phyloP scores from a whole-genome alignment of 1,140 invertebrate species.

The Papilio helenus region DNA sequence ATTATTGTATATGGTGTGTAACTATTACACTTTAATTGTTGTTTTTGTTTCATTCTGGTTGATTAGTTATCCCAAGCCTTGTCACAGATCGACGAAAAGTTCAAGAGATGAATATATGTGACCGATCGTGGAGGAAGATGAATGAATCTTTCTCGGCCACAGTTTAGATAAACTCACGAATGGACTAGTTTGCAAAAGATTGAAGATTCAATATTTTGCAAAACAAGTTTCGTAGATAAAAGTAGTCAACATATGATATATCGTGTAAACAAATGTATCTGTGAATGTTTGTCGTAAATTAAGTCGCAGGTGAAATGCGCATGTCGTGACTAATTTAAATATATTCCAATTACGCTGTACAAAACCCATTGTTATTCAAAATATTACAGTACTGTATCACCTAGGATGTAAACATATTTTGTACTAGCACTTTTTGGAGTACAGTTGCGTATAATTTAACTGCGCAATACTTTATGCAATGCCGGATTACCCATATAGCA shows the following conservation, averaged over 20 bases:
- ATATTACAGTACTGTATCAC: neutral
- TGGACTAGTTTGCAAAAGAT: no score
- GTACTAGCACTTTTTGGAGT: neutral
- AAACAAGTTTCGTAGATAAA: neutral
- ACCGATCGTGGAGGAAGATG: no score
- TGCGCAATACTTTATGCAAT: neutral
- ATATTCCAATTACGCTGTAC: neutral
- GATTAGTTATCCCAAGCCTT: no score
- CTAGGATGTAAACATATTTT: neutral
- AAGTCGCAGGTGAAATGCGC: conserved; percentile 12
- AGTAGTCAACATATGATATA: neutral
- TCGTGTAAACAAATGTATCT: neutral
- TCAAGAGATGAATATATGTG: no score
- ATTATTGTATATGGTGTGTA: neutral
- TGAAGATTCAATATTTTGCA: neutral
- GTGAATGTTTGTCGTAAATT: neutral
- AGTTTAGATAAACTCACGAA: no score
- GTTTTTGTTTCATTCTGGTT: no score
- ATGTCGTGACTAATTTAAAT: neutral
- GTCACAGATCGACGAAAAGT: no score
- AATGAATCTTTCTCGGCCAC: no score
- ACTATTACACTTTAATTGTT: neutral
- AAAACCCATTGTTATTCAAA: neutral
- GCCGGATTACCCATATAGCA: no score
- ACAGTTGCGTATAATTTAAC: neutral